These are phyloP conservation scores for Hybos culiciformis DNA, from an alignment of 2,888 invertebrate species.

Conservation along the genomic window DNA sequence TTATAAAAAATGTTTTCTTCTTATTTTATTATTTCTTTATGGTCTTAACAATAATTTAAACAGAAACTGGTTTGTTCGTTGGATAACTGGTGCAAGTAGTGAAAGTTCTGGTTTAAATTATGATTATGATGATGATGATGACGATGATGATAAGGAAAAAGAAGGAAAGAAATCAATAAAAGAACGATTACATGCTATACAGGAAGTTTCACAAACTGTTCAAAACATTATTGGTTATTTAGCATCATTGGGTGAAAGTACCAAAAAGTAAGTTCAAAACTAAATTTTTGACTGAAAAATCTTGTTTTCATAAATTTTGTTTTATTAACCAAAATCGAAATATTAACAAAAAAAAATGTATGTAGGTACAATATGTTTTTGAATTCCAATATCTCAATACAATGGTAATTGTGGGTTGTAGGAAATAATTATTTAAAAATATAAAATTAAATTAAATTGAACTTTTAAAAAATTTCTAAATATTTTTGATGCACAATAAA, in stretches of 20 bases:
- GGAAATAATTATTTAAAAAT: too few species aligned
- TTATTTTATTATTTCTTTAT: neutral
- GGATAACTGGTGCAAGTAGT: conserved; percentile 28
- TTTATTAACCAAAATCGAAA: neutral
- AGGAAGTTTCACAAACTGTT: conserved; percentile 93
- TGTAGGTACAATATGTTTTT: neutral
- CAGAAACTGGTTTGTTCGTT: conserved; percentile 35
- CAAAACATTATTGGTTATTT: conserved; percentile 91
- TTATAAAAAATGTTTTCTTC: neutral
- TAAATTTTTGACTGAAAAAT: too few species aligned
- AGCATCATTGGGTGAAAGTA: conserved; percentile 84
- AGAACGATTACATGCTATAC: conserved; percentile 85
- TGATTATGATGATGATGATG: conserved; percentile 62
- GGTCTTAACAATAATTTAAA: neutral
- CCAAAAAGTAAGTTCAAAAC: conserved; percentile 93
- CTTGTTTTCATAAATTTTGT: neutral
- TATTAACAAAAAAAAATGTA: neutral
- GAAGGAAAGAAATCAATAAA: conserved; percentile 92
- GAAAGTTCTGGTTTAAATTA: conserved; percentile 36
- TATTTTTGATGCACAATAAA: too few species aligned
- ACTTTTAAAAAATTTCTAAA: too few species aligned
- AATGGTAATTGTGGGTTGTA: too few species aligned
- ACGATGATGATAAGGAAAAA: conserved; percentile 84
- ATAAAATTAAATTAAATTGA: too few species aligned
- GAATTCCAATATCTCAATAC: neutral